These are phyloP conservation scores for Pogonomyrmex barbatus DNA, from an alignment of 1,140 invertebrate species.

Conservation along the genomic window DNA sequence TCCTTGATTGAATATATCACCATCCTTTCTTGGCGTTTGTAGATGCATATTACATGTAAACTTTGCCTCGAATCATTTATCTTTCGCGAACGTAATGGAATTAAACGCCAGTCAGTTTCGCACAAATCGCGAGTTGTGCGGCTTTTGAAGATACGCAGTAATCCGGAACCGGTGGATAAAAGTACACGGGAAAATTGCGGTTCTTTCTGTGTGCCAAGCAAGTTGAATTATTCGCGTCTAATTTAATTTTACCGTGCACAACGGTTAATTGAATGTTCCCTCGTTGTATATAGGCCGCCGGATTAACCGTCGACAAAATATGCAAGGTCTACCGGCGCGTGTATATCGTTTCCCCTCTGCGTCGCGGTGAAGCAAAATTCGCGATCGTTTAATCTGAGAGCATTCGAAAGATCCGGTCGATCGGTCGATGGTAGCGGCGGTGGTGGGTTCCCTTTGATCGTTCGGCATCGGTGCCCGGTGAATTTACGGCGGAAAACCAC, in stretches of 20 bases:
- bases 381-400: neutral
- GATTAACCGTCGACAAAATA: slow-evolving; percentile 18
- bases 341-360: too few relatives aligned
- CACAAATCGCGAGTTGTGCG: slow-evolving; percentile 72
- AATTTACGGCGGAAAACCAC: slow-evolving; percentile 56
- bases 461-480: slow-evolving; percentile 36
- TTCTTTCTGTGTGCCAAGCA: neutral
- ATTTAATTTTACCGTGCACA: slow-evolving; percentile 19
- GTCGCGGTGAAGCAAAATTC: slow-evolving; percentile 3
- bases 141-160: slow-evolving; percentile 37
- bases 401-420: neutral
- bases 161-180: slow-evolving; percentile 5
- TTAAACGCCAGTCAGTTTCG: slow-evolving; percentile 78
- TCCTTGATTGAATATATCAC: neutral
- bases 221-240: neutral
- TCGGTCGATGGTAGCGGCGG: neutral
- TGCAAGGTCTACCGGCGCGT: neutral
- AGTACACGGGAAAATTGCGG: slow-evolving; percentile 2
- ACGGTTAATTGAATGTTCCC: slow-evolving; percentile 6
- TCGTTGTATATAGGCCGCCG: neutral
- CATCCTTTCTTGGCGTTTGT: neutral
- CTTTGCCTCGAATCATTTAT: slow-evolving; percentile 61
- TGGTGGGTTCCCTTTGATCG: slow-evolving; percentile 54
- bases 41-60: neutral
- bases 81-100: slow-evolving; percentile 77